Evolutionary conservation across 2,113 vertebrate genomes (phyloP).

Genomic region (Malurus elegans): DNA sequence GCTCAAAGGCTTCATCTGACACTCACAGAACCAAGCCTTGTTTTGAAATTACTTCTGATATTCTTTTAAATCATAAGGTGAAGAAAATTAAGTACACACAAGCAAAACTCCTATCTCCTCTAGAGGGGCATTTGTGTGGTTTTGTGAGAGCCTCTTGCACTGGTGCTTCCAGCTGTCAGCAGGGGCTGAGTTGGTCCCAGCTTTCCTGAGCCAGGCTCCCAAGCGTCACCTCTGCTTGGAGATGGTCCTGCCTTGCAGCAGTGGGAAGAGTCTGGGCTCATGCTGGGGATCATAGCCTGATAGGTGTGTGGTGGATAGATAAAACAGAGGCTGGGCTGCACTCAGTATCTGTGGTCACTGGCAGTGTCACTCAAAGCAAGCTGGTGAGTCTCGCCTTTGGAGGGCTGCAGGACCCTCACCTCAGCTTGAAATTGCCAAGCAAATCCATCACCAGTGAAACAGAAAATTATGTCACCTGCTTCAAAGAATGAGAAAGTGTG

Average conservation of each 20-base stretch:
- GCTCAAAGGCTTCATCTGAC: background rate
- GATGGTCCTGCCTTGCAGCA: background rate
- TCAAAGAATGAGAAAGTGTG: background rate
- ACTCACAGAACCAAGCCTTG: background rate
- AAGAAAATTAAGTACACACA: background rate
- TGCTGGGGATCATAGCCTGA: fast-evolving
- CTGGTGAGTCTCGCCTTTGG: background rate
- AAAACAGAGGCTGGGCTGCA: background rate
- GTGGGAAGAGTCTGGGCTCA: background rate
- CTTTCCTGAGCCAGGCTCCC: background rate
- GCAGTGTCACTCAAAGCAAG: fast-evolving
- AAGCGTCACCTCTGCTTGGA: background rate
- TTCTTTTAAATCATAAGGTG: background rate
- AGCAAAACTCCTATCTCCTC: fast-evolving
- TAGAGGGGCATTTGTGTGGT: fast-evolving
- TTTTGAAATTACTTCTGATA: background rate
- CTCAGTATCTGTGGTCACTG: background rate
- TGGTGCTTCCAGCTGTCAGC: background rate
- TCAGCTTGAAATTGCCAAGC: background rate
- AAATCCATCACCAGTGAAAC: background rate
- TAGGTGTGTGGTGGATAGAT: background rate
- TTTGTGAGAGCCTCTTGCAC: background rate
- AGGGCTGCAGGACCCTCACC: background rate
- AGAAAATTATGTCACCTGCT: background rate
- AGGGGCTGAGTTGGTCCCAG: background rate